Base-by-base conservation (phyloP, 2,797 vertebrate species). In the Trematomus bernacchii region DNA sequence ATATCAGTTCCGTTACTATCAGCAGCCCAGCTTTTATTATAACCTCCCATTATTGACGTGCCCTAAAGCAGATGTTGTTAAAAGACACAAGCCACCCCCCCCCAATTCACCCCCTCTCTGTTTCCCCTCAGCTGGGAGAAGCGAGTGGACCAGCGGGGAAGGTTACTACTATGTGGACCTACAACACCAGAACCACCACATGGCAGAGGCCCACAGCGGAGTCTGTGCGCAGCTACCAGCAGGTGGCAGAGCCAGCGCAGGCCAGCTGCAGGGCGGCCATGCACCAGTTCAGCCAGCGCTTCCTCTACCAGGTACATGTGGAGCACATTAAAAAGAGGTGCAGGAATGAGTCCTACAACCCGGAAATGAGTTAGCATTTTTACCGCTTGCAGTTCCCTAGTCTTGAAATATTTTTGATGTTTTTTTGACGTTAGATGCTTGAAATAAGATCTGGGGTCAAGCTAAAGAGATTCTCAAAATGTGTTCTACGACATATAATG, bases 271-370 rank as follows among this genome's bases (percentile, higher is more conserved):
- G 69, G 98, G 98, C 0, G 98, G 98, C 98, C 91, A 99, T 99
- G 98, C 98, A 99, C 81, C 98, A 98, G 77, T 98, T 99, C 93
- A 99, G 97, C 95, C 98, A 99, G 91, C 96, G 98, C 81, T 99
- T 99, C 93, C 96, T 99, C 80, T 99, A 99, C 91, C 98, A 99
- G 97, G 98, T 99, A 94, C 44, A 44, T 2, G 18, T 60, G 27
- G 27, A 27, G 27, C 27, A 27, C 27, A 27, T 5, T 27, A 27
- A 4, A 27, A 27, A 27, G 27, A 27, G 23, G 23, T 33, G 33
- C 33, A 33, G 33, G 33, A 33, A 33, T 37, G 33, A 37, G 33
- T 37, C 33, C 33, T 9, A 1, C 33, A 37, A 37, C 6, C 6
- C 6, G 1, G 33, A 9, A 37, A 37, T 37, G 33, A 37, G 33